phyloP scores from a whole-genome alignment of 2,888 invertebrate genomes.

The Zygaena filipendulae region DNA sequence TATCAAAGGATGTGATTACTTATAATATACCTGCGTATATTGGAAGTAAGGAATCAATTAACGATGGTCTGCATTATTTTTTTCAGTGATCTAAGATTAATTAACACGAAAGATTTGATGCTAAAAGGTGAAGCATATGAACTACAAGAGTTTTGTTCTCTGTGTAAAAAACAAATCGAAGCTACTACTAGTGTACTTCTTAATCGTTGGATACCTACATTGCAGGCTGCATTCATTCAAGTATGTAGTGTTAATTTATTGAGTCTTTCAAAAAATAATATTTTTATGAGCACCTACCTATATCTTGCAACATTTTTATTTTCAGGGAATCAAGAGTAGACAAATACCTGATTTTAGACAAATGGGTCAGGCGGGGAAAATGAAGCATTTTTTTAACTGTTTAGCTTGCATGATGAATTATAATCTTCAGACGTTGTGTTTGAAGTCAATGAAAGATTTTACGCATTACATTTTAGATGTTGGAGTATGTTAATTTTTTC shows the following conservation, averaged over 20 bases:
- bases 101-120: constrained; percentile 65
- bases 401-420: constrained; percentile 87
- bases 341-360: constrained; percentile 73
- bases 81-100: constrained; percentile 66
- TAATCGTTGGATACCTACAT: constrained; percentile 68
- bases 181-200: constrained; percentile 71
- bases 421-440: constrained; percentile 81
- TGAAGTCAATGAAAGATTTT: constrained; percentile 80
- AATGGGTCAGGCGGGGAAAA: constrained; percentile 49
- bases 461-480: constrained; percentile 79
- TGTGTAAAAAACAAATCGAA: constrained; percentile 63
- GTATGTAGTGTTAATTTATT: constrained; percentile 25
- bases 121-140: constrained; percentile 72
- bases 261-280: background rate
- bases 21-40: too few relatives aligned
- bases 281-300: background rate
- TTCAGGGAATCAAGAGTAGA: constrained; percentile 72
- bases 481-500: constrained; percentile 60
- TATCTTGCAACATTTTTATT: constrained; percentile 6
- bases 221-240: constrained; percentile 69
- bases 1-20: too few relatives aligned
- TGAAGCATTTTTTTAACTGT: constrained; percentile 83
- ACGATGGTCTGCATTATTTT: too few relatives aligned
- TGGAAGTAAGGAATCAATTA: too few relatives aligned
- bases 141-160: constrained; percentile 68